These are phyloP conservation scores for Astyanax mexicanus DNA, from an alignment of 2,797 vertebrate species.

Conservation along the genomic window DNA sequence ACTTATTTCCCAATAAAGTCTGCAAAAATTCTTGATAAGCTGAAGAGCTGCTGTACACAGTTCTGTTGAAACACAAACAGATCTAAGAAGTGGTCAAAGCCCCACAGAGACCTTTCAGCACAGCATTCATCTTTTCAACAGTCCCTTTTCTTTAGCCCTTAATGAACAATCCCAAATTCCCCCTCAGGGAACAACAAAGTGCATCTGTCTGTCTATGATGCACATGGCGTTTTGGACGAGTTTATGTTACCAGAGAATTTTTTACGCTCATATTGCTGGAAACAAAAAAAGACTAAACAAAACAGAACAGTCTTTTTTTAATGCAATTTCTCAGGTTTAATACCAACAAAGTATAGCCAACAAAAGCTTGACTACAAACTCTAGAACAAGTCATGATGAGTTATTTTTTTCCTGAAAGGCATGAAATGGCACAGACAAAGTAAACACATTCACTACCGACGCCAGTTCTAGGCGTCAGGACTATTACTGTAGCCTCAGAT, in stretches of 20 bases:
- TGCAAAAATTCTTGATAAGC: neutral
- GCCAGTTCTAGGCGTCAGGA: slow-evolving; percentile 23
- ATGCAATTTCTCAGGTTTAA: slow-evolving; percentile 40
- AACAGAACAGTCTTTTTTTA: slow-evolving; percentile 28
- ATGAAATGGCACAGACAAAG: slow-evolving; percentile 41
- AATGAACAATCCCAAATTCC: neutral
- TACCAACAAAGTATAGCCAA: slow-evolving; percentile 46
- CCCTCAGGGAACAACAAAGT: neutral
- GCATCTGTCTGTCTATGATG: neutral
- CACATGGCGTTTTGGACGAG: neutral
- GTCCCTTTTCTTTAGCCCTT: neutral
- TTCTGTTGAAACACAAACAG: neutral
- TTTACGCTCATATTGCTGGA: slow-evolving; percentile 10
- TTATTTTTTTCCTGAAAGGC: slow-evolving; percentile 24
- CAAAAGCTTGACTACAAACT: slow-evolving; percentile 47
- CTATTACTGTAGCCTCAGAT: slow-evolving; percentile 64
- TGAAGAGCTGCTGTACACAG: neutral
- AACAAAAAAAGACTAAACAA: slow-evolving; percentile 36
- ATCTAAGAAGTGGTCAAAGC: neutral
- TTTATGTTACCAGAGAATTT: slow-evolving; percentile 8
- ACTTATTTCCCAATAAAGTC: neutral
- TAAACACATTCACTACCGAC: slow-evolving; percentile 43
- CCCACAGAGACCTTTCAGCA: neutral
- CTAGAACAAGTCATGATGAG: slow-evolving; percentile 36
- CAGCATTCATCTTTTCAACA: neutral